Evolutionary conservation across 2,797 vertebrate genomes (phyloP).

Genomic region (Microctenopoma stevenorrisi): DNA sequence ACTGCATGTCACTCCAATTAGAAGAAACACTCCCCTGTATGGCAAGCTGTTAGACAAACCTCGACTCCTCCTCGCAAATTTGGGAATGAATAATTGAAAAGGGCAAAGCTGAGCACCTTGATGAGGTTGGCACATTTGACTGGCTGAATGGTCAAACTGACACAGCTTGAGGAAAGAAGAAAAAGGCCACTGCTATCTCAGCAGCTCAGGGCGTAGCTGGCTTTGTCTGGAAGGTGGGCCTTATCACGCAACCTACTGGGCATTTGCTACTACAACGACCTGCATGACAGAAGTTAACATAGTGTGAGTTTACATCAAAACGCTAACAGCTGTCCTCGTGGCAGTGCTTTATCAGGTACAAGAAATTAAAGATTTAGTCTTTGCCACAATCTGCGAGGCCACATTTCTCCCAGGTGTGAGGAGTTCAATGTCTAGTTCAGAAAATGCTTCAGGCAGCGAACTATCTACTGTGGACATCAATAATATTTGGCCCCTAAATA

Average conservation of each 20-base stretch:
- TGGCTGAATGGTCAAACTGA: conserved; percentile 67
- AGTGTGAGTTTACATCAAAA: conserved; percentile 3
- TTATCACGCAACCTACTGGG: conserved; percentile 47
- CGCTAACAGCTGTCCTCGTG: neutral
- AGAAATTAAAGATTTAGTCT: conserved; percentile 5
- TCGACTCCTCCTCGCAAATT: conserved; percentile 71
- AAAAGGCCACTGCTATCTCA: conserved; percentile 68
- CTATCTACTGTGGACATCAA: neutral
- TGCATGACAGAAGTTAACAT: conserved; percentile 24
- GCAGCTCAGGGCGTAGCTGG: conserved; percentile 49
- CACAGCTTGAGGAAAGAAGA: conserved; percentile 58
- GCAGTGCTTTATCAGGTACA: conserved; percentile 1
- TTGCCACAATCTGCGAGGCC: neutral
- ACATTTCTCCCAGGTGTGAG: neutral
- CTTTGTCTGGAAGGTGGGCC: conserved; percentile 38
- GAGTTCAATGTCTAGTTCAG: neutral
- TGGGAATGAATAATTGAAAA: conserved; percentile 82
- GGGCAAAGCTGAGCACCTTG: conserved; percentile 76
- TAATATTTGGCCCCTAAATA: conserved; percentile 5
- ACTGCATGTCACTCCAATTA: conserved; percentile 74
- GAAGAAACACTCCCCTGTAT: conserved; percentile 55
- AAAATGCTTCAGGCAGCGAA: neutral
- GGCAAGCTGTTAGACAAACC: conserved; percentile 66
- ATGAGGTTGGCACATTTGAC: conserved; percentile 70
- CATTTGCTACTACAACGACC: conserved; percentile 8